Base-by-base conservation (phyloP, 2,888 invertebrate species). In the Kryphioiulus occultus region DNA sequence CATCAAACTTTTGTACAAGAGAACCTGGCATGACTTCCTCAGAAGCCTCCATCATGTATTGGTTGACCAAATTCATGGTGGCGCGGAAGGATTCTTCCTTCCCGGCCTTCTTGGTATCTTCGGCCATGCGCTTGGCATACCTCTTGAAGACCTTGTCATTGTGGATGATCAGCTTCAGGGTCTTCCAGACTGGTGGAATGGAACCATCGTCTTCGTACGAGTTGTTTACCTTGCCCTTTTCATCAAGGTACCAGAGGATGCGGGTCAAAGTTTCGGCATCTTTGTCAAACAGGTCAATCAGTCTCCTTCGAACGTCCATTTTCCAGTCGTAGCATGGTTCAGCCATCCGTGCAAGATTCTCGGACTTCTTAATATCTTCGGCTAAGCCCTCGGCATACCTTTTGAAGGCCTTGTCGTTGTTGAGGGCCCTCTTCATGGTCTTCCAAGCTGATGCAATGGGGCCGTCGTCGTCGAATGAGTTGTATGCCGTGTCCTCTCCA, bases 41-140 rank as follows among this genome's bases (percentile, higher is more conserved):
- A 5, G 10, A 1, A 1, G 68, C 26, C 22, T 26, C 26, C 7
- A 26, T 9, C 26, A 68, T 68, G 7, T 68, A 10, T 7, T 5
- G 0, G 82, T 87, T 85, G 26, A 85, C 19, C 5, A 82, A 9
- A 85, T 59, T 39, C 87, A 87, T 59, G 5, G 68, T 87, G 2
- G 0, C 0, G 30, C 68, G 85, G 30, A 12, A 87, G 32, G 39
- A 5, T 22, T 32, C 85, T 7, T 87, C 87, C n/a, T 87, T 85
- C 85, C 85, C 85, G 0, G 82, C 82, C 35, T n/a, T 59, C 83
- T 82, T 87, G 44, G 85, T 85, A 85, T 87, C 82, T 22, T 22
- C 35, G 10, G 82, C 35, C 87, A 87, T 26, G 26, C 26, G 82
- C n/a, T 87, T 32, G 87, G 78, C 78, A 7, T 87, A 87, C 19